Conservation (phyloP, 2,888 invertebrate genomes). For the Apodemia zela region DNA sequence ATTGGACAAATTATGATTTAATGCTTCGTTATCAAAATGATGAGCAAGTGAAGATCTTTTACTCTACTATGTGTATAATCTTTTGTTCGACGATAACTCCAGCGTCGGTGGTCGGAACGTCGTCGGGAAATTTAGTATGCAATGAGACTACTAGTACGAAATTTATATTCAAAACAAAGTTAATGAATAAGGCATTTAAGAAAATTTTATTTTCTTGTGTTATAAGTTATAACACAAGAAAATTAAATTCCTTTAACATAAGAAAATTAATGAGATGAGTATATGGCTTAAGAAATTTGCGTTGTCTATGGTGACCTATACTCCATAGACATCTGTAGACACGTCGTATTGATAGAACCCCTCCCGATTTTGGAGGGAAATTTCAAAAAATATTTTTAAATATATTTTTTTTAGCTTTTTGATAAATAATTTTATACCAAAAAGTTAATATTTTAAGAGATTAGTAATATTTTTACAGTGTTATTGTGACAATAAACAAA, state of each 20-base stretch:
- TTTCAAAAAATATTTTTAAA: conserved; percentile 43
- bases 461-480: background rate
- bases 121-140: no score
- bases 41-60: no score
- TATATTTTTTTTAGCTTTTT: background rate
- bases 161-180: no score
- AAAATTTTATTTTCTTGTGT: no score
- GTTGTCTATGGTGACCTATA: conserved; percentile 46
- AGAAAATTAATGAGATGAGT: background rate
- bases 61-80: no score
- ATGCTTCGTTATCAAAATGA: no score
- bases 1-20: no score
- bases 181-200: no score
- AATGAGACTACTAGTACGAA: no score
- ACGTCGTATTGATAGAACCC: conserved; percentile 74
- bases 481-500: background rate
- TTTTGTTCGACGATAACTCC: no score
- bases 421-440: background rate
- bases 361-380: conserved; percentile 70
- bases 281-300: conserved; percentile 26
- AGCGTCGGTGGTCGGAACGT: no score
- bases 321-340: conserved; percentile 56
- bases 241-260: background rate
- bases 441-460: background rate
- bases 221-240: no score